phyloP scores from a whole-genome alignment of 2,113 vertebrate genomes.

The Neopipo cinnamomea region DNA sequence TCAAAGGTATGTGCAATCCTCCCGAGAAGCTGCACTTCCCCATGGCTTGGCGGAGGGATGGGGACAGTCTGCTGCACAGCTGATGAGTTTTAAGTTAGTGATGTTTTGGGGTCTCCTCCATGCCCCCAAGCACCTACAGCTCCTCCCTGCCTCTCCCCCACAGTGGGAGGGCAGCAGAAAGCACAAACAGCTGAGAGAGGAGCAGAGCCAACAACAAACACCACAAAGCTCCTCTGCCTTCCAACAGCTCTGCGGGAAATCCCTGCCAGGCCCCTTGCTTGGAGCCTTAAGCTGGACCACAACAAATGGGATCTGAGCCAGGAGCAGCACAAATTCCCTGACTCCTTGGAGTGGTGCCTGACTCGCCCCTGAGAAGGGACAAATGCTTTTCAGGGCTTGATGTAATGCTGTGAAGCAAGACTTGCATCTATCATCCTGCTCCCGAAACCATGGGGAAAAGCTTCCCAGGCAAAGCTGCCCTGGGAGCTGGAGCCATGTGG shows the following conservation, averaged over 20 bases:
- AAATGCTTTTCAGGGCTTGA: neutral
- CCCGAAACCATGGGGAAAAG: neutral
- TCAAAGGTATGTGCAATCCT: neutral
- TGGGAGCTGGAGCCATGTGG: neutral
- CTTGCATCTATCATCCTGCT: neutral
- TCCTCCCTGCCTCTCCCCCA: neutral
- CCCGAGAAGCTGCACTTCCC: neutral
- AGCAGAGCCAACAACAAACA: neutral
- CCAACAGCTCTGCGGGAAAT: neutral
- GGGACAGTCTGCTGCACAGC: neutral
- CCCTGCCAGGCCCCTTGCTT: neutral
- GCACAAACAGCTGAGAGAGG: neutral
- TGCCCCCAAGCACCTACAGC: neutral
- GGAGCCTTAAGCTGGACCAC: neutral
- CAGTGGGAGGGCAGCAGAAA: neutral
- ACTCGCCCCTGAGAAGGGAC: neutral
- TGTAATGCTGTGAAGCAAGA: neutral
- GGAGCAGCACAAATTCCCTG: neutral
- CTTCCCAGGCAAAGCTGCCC: neutral
- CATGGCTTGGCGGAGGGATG: neutral
- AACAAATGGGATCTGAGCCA: neutral
- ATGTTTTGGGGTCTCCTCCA: neutral
- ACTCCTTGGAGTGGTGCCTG: neutral
- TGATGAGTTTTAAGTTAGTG: neutral
- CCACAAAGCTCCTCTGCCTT: neutral